phyloP scores from a whole-genome alignment of 2,888 invertebrate species.

The Cryptocheilus praepositus region DNA sequence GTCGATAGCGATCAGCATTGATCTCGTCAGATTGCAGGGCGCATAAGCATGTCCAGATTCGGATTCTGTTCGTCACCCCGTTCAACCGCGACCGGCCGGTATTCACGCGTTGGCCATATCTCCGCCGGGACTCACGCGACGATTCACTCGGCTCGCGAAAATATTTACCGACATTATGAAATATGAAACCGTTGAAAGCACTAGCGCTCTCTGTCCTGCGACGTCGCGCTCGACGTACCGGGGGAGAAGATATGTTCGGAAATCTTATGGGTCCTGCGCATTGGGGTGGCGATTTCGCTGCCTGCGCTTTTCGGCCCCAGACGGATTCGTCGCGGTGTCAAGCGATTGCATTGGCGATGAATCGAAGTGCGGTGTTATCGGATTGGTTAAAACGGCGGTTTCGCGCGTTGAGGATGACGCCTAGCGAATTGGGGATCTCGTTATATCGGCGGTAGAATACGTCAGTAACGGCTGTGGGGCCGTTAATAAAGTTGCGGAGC shows the following conservation, averaged over 20 bases:
- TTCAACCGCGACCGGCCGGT: conserved; percentile 18
- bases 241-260: background rate
- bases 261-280: background rate
- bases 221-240: background rate
- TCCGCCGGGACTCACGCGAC: conserved; percentile 13
- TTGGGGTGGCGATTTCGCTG: too few relatives aligned
- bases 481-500: too few relatives aligned
- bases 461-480: too few relatives aligned
- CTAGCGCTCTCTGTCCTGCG: conserved; percentile 42
- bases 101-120: background rate
- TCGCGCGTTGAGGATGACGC: too few relatives aligned
- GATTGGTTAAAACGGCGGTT: too few relatives aligned
- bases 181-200: conserved; percentile 26
- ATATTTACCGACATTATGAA: conserved; percentile 44
- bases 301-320: too few relatives aligned
- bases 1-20: background rate
- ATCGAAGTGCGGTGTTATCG: too few relatives aligned
- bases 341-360: too few relatives aligned
- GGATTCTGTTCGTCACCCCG: background rate
- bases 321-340: too few relatives aligned
- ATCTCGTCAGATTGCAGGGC: background rate
- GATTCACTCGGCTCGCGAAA: conserved; percentile 20
- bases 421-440: too few relatives aligned
- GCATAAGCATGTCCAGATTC: too few relatives aligned
- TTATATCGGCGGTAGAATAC: too few relatives aligned